Conservation (phyloP, 1,140 invertebrate genomes). For the Drosophila lacertosa region DNA sequence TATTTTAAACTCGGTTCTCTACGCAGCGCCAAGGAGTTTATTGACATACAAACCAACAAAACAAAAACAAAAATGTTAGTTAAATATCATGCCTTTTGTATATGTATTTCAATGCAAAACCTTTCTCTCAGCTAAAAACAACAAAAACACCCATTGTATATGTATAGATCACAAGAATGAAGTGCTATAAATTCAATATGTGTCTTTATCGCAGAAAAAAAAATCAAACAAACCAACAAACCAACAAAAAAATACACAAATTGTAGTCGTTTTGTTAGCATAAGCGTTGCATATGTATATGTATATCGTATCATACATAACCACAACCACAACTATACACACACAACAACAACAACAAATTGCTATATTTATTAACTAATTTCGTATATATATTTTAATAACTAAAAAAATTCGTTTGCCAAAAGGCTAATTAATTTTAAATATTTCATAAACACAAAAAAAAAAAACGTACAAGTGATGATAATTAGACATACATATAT, state of each 20-base stretch:
- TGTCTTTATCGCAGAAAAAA: slow-evolving; percentile 25
- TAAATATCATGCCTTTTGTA: slow-evolving; percentile 26
- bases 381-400: slow-evolving; percentile 21
- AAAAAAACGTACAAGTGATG: slow-evolving; percentile 64
- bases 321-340: not conserved
- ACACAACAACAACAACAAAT: slow-evolving; percentile 25
- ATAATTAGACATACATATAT: slow-evolving; percentile 35
- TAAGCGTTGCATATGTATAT: slow-evolving; percentile 43
- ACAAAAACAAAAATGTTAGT: not conserved
- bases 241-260: not conserved
- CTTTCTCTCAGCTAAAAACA: not conserved
- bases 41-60: not conserved
- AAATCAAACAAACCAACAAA: too few species aligned
- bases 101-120: slow-evolving; percentile 23
- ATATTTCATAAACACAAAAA: slow-evolving; percentile 33
- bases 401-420: slow-evolving; percentile 12
- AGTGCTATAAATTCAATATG: slow-evolving; percentile 9
- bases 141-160: not conserved
- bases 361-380: slow-evolving; percentile 38
- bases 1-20: not conserved
- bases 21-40: slow-evolving; percentile 1
- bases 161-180: slow-evolving; percentile 18
- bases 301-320: slow-evolving; percentile 12
- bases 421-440: slow-evolving; percentile 42
- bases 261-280: slow-evolving; percentile 32